Evolutionary conservation across 2,797 vertebrate species (phyloP), one percentile per base, ranked within the genome.

Genomic region (Neosilurus hyrtlii): DNA sequence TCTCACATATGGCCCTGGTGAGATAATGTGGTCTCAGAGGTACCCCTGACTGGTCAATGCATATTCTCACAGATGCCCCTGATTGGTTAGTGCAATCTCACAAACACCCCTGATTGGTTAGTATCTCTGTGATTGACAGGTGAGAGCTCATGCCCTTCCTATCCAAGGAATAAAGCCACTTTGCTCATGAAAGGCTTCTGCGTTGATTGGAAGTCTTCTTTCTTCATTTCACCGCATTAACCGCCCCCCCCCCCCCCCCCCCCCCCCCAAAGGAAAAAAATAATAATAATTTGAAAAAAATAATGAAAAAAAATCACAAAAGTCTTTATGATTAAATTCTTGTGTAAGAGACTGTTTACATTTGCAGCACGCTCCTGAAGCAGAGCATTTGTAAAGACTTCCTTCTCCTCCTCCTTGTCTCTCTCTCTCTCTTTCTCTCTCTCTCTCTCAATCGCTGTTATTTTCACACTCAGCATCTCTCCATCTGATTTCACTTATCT

Each of bases 401-500:
- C 26, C 30, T 54, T 10, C 12, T 54, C 24, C 70, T 77, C 37
- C 16, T 61, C n/a, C n/a, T n/a, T n/a, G n/a, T n/a, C n/a, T 66
- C 11, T 49, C 14, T 12, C 24, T 82, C 52, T 43, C 18, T 59
- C 26, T 18, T 30, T 52, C 54, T 54, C 72, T 62, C 35, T 51
- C 11, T 80, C 65, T 77, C 43, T 35, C 49, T 70, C 51, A 37
- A 62, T 61, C 52, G 22, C 56, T 78, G 56, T 73, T 68, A 72
- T 82, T 79, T 70, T 82, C 80, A 82, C 51, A 82, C 73, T 83
- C 72, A 3, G 24, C 9, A 10, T 61, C 79, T 70, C 22, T 24
- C 82, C 85, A 86, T 88, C 85, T 86, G 85, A 88, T 72, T 82
- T 88, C 81, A 84, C 80, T 86, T 86, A 83, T 88, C 87, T 72